These are phyloP conservation scores for Lasioglossum marginatum DNA, from an alignment of 2,888 invertebrate genomes.

Conservation along the genomic window DNA sequence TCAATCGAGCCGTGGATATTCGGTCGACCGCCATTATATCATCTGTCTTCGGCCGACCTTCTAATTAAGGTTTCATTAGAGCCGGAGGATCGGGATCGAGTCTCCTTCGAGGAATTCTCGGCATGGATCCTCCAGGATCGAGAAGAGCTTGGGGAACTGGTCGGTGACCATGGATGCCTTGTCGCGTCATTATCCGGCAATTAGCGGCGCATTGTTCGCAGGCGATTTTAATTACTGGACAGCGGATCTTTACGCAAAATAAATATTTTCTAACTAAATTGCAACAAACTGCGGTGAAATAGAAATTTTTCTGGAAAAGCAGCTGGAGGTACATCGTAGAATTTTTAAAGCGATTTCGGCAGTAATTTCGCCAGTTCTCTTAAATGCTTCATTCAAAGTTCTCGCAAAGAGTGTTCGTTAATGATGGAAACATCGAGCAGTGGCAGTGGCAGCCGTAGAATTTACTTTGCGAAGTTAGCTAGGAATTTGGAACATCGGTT, in stretches of 20 bases:
- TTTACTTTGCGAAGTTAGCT: not conserved
- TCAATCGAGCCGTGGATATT: constrained; percentile 22
- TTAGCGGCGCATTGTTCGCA: constrained; percentile 10
- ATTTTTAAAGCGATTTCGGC: not conserved
- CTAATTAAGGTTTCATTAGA: constrained; percentile 43
- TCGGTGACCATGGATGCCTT: not conserved
- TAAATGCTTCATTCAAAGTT: not conserved
- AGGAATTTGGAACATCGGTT: not conserved
- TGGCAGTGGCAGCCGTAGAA: not conserved
- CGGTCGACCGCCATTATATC: not conserved
- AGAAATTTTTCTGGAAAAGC: no score
- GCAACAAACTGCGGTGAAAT: no score
- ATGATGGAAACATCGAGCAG: constrained; percentile 4
- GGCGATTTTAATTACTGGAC: not conserved
- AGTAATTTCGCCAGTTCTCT: not conserved
- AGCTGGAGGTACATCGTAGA: not conserved
- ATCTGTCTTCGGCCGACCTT: constrained; percentile 5
- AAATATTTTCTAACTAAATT: no score
- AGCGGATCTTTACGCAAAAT: no score
- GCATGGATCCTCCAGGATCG: not conserved
- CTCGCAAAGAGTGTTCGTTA: not conserved
- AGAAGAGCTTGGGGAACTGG: not conserved
- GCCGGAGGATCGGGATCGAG: not conserved
- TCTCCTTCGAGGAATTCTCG: not conserved
- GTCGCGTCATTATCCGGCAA: constrained; percentile 30